phyloP scores from a whole-genome alignment of 2,888 invertebrate species.

The Eristalis intricaria region DNA sequence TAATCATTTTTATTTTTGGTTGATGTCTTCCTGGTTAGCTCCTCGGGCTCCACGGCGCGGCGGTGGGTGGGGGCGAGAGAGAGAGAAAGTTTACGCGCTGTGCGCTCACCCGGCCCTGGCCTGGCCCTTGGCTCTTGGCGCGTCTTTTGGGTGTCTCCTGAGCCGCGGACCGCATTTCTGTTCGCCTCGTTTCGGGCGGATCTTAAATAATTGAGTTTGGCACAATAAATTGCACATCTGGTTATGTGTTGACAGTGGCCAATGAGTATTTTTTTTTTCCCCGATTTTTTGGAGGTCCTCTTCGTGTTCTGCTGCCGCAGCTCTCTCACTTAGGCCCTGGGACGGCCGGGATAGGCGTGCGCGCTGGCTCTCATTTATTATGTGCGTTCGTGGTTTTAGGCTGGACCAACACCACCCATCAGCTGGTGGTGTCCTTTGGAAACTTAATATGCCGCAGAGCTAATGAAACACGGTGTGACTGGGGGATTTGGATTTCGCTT shows the following conservation, averaged over 20 bases:
- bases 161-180: conserved; percentile 21
- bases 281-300: conserved; percentile 16
- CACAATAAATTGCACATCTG: conserved; percentile 82
- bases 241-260: conserved; percentile 75
- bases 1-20: conserved; percentile 67
- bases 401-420: conserved; percentile 63
- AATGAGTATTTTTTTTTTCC: conserved; percentile 66
- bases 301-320: background rate
- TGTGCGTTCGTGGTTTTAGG: conserved; percentile 31
- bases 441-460: conserved; percentile 61
- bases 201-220: conserved; percentile 81
- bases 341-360: conserved; percentile 60
- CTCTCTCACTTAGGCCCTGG: conserved; percentile 51
- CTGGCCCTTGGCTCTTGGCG: conserved; percentile 32
- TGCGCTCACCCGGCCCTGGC: background rate
- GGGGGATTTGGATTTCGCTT: conserved; percentile 43
- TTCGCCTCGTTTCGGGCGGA: conserved; percentile 70
- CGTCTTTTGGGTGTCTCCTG: background rate
- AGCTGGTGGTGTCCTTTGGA: conserved; percentile 47
- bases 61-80: background rate
- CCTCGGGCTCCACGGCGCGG: background rate
- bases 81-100: conserved; percentile 13
- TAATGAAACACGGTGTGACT: conserved; percentile 56
- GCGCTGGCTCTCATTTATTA: conserved; percentile 66
- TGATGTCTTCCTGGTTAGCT: conserved; percentile 66